Percentiles rank a stretch among this genome's conserved stretches.
phyloP scores from a whole-genome alignment of 2,797 vertebrate species.

The Sebastes hubbsi region DNA sequence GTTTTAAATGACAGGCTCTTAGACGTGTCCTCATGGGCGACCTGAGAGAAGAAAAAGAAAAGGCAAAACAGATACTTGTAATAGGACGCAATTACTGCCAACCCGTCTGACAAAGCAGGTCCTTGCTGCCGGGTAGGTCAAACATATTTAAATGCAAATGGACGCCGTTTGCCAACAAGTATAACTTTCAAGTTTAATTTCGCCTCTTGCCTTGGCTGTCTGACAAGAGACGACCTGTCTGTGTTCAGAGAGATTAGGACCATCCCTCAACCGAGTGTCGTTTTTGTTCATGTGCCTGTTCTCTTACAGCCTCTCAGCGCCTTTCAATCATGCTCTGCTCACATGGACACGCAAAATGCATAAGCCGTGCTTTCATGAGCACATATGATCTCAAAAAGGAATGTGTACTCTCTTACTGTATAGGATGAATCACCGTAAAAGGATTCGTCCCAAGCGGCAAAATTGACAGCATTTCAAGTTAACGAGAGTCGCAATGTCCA shows the following conservation, averaged over 20 bases:
- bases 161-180: slow-evolving; percentile 28
- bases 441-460: background rate
- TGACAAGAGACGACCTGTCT: slow-evolving; percentile 38
- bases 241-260: slow-evolving; percentile 42
- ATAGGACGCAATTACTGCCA: slow-evolving; percentile 73
- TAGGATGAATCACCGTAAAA: background rate
- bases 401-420: background rate
- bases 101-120: slow-evolving; percentile 45
- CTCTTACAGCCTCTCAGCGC: background rate
- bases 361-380: background rate
- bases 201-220: slow-evolving; percentile 39
- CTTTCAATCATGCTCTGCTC: slow-evolving; percentile 15
- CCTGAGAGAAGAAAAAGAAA: slow-evolving; percentile 66
- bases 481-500: background rate
- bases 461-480: background rate
- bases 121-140: slow-evolving; percentile 64
- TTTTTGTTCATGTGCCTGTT: background rate
- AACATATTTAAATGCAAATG: slow-evolving; percentile 83
- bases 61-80: slow-evolving; percentile 69
- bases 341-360: slow-evolving; percentile 4
- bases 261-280: slow-evolving; percentile 2
- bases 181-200: slow-evolving; percentile 61
- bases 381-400: background rate
- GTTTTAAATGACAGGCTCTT: slow-evolving; percentile 56
- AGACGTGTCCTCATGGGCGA: slow-evolving; percentile 41